phyloP scores from a whole-genome alignment of 37 sponge, comb jelly and placozoan species.

The Aphrocallistes beatrix region DNA sequence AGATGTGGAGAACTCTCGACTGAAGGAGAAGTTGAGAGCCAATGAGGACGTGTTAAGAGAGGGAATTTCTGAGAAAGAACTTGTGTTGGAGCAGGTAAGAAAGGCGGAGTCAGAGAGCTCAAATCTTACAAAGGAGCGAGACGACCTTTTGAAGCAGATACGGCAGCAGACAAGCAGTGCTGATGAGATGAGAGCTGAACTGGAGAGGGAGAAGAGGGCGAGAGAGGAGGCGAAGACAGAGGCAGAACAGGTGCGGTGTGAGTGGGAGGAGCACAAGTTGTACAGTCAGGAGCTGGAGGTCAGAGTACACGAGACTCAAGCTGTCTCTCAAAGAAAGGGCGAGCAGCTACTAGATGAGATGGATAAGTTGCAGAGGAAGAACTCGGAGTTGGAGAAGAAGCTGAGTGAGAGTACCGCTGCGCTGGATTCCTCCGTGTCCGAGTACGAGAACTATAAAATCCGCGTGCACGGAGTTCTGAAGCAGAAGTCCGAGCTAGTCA shows the following conservation, averaged over 20 bases:
- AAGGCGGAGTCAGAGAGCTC: not conserved
- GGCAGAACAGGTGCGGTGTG: not conserved
- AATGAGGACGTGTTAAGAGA: not conserved
- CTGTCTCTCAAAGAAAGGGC: not conserved
- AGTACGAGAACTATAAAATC: conserved; percentile 13
- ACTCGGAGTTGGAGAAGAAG: not conserved
- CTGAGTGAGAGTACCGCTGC: not conserved
- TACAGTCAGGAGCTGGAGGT: not conserved
- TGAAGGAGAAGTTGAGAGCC: not conserved
- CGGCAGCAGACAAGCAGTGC: not conserved
- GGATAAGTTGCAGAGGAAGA: not conserved
- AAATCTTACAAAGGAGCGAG: not conserved
- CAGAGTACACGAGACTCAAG: not conserved
- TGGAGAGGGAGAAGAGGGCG: not conserved
- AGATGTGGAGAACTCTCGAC: not conserved
- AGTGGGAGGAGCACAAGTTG: not conserved
- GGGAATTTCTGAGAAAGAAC: not conserved
- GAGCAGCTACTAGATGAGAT: not conserved
- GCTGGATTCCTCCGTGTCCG: not conserved
- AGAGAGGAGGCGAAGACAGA: not conserved
- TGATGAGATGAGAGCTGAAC: not conserved
- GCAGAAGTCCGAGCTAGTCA: not conserved
- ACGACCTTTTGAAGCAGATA: not conserved
- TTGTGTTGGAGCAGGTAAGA: not conserved
- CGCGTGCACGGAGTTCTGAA: not conserved